Percentiles rank a stretch among this genome's conserved stretches.
These are phyloP conservation scores for Caenorhabditis panamensis DNA, from an alignment of 2,888 invertebrate genomes.

Conservation along the genomic window DNA sequence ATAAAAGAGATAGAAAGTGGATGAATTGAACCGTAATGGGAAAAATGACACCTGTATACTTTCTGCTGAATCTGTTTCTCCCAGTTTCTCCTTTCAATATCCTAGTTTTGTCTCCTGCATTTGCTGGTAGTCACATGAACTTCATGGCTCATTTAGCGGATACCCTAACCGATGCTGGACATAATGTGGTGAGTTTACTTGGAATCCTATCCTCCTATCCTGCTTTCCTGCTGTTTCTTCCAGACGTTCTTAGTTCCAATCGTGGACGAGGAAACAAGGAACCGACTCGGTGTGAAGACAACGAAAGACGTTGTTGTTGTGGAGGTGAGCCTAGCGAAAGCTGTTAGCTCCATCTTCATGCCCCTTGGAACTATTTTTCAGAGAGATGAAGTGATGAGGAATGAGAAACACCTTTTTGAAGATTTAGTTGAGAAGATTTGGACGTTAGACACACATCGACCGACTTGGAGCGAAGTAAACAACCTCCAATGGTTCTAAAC, in stretches of 20 bases:
- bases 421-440: slow-evolving; percentile 21
- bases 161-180: slow-evolving; percentile 46
- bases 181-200: slow-evolving; percentile 36
- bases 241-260: slow-evolving; percentile 17
- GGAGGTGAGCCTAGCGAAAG: too few species aligned
- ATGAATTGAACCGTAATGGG: too few species aligned
- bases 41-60: neutral
- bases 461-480: slow-evolving; percentile 7
- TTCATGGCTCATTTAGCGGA: slow-evolving; percentile 59
- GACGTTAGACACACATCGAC: slow-evolving; percentile 17
- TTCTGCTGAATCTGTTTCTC: too few species aligned
- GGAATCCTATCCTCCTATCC: too few species aligned
- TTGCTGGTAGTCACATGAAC: slow-evolving; percentile 59
- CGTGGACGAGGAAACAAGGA: neutral
- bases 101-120: slow-evolving; percentile 50
- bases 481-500: too few species aligned
- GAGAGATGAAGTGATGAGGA: slow-evolving; percentile 28
- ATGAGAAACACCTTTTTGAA: neutral
- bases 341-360: neutral
- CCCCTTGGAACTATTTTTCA: slow-evolving; percentile 8
- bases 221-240: too few species aligned
- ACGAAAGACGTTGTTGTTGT: slow-evolving; percentile 24
- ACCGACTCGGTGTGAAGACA: slow-evolving; percentile 18
- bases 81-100: neutral
- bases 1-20: too few species aligned